Evolutionary conservation across 2,797 vertebrate species (phyloP), one percentile per base, ranked within the genome.

Genomic region (Rhinella marina): DNA sequence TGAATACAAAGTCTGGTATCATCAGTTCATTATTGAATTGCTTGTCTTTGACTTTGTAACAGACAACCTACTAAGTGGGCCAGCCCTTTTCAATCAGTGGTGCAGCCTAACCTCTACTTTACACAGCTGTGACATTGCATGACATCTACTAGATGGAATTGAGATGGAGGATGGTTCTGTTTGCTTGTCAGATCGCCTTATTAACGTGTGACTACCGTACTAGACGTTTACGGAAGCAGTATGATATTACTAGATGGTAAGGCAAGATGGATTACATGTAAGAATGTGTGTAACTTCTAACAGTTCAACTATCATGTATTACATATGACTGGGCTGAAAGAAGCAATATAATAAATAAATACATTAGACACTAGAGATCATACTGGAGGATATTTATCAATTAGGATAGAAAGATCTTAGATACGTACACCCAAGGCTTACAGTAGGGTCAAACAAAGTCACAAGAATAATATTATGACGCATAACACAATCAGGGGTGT

Each of bases 61-160:
- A 88, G 70, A 83, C 27, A 76, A 48, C 72, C 81, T 87, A 62
- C 19, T 56, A 82, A 68, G 70, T 21, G 56, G 81, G 13, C 48
- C 64, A 73, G 66, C 76, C 82, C 76, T 88, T 73, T 88, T 85
- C 77, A 85, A 81, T 88, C 78, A 86, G 87, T 66, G 48, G 68
- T 81, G 21, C 56, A 12, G 21, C 23, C 68, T 29, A 76, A 81
- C 82, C 77, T 52, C 25, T 48, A 72, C n/a, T 80, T 88, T 73
- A 41, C 82, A 81, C 83, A 64, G 83, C 41, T 54, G 79, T 23
- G 81, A 32, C 68, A 13, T 56, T 25, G 8, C 64, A 29, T 27
- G 76, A 70, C 56, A 61, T 56, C 87, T 85, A 85, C 77, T 16
- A 64, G 64, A 81, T 73, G 16, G 41, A 62, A 88, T 84, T 59